phyloP scores from a whole-genome alignment of 2,888 invertebrate species.

The Cephus rjabovi region DNA sequence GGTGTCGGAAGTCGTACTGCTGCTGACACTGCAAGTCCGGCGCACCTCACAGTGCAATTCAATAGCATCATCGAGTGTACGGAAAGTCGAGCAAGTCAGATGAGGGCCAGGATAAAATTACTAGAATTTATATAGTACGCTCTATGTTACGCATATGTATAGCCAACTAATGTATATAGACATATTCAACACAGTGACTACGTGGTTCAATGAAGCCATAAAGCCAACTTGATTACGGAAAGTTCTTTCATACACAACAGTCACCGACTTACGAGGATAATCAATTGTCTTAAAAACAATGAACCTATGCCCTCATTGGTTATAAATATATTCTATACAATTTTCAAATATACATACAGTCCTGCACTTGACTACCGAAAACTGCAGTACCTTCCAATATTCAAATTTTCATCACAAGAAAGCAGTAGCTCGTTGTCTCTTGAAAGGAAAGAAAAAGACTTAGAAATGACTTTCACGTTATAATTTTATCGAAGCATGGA shows the following conservation, averaged over 20 bases:
- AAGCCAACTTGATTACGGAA: slow-evolving; percentile 25
- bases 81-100: slow-evolving; percentile 3
- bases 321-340: neutral
- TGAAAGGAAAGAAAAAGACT: neutral
- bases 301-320: slow-evolving; percentile 44
- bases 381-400: neutral
- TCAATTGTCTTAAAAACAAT: slow-evolving; percentile 60
- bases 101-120: neutral
- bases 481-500: neutral
- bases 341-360: neutral
- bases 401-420: neutral
- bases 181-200: neutral
- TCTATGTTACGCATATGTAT: neutral
- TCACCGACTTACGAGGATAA: slow-evolving; percentile 41
- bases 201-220: slow-evolving; percentile 49
- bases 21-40: slow-evolving; percentile 45
- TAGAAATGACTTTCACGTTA: neutral
- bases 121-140: neutral
- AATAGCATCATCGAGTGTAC: slow-evolving; percentile 25
- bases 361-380: neutral
- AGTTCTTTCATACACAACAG: neutral
- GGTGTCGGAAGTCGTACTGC: slow-evolving; percentile 60
- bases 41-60: slow-evolving; percentile 20
- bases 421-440: neutral
- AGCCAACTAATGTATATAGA: neutral